These are phyloP conservation scores for Pogonocherus hispidulus DNA, from an alignment of 2,888 invertebrate genomes.

Conservation along the genomic window DNA sequence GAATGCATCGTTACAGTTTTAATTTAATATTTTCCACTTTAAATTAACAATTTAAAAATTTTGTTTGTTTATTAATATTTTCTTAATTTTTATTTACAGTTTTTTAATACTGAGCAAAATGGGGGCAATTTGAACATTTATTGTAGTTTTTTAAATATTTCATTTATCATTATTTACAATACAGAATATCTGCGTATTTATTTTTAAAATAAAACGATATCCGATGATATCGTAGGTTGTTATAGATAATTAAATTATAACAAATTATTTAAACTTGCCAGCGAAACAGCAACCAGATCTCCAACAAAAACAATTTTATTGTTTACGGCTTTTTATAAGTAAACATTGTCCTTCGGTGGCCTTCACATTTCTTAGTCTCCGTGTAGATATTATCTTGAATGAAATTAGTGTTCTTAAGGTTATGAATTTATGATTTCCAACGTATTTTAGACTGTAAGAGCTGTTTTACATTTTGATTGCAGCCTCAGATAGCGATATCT, in stretches of 20 bases:
- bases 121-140: too few species aligned
- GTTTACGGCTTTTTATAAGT: slow-evolving; percentile 23
- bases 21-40: too few species aligned
- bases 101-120: too few species aligned
- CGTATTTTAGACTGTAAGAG: slow-evolving; percentile 25
- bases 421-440: slow-evolving; percentile 28
- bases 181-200: too few species aligned
- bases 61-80: too few species aligned
- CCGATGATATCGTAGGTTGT: not conserved
- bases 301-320: slow-evolving; percentile 26
- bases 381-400: slow-evolving; percentile 36
- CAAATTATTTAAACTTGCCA: slow-evolving; percentile 17
- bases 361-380: slow-evolving; percentile 47
- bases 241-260: not conserved
- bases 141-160: too few species aligned
- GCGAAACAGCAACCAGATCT: not conserved
- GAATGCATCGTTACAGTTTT: too few species aligned
- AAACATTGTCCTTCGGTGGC: slow-evolving; percentile 46
- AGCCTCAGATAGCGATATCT: slow-evolving; percentile 5
- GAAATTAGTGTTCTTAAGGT: slow-evolving; percentile 31
- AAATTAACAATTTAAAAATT: too few species aligned
- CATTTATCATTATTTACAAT: too few species aligned
- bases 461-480: slow-evolving; percentile 25
- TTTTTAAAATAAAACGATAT: not conserved
- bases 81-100: too few species aligned